A percentile compares a stretch with the other conserved stretches of the same genome.
These are phyloP conservation scores for Nemopilema nomurai DNA, from an alignment of 30 jellyfish, hydroid and myxozoan genomes.

Conservation along the genomic window DNA sequence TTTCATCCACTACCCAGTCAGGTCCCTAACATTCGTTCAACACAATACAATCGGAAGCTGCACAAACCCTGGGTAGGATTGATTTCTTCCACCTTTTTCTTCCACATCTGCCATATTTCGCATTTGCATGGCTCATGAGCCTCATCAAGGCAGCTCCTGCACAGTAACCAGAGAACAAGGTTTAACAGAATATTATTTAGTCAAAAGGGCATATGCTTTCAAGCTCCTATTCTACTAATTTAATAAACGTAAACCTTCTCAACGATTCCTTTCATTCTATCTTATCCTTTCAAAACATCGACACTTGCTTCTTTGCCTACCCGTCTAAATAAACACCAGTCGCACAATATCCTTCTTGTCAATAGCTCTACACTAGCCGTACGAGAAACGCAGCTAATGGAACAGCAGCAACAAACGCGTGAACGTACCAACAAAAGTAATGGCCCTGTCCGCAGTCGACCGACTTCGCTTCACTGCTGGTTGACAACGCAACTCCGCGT, in stretches of 20 bases:
- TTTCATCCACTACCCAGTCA: not conserved
- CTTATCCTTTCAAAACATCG: too few relatives aligned
- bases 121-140: conserved; percentile 82
- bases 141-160: conserved; percentile 65
- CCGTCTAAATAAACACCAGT: too few relatives aligned
- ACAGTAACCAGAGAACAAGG: not conserved
- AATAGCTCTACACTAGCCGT: too few relatives aligned
- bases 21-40: not conserved
- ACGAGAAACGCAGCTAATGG: too few relatives aligned
- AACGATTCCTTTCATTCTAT: too few relatives aligned
- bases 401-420: too few relatives aligned
- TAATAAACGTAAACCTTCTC: too few relatives aligned
- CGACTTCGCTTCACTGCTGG: conserved; percentile 45
- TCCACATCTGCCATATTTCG: conserved; percentile 72
- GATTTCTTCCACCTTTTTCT: conserved; percentile 48
- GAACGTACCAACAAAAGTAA: conserved; percentile 69
- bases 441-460: conserved; percentile 78
- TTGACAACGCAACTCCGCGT: conserved; percentile 8
- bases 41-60: not conserved
- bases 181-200: too few relatives aligned
- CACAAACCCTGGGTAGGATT: conserved; percentile 60
- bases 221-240: too few relatives aligned
- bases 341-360: too few relatives aligned
- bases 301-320: too few relatives aligned
- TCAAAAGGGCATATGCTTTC: too few relatives aligned